Evolutionary conservation across 2,797 vertebrate genomes (phyloP), one percentile per base, ranked within the genome.

Genomic region (Nyctibius grandis): DNA sequence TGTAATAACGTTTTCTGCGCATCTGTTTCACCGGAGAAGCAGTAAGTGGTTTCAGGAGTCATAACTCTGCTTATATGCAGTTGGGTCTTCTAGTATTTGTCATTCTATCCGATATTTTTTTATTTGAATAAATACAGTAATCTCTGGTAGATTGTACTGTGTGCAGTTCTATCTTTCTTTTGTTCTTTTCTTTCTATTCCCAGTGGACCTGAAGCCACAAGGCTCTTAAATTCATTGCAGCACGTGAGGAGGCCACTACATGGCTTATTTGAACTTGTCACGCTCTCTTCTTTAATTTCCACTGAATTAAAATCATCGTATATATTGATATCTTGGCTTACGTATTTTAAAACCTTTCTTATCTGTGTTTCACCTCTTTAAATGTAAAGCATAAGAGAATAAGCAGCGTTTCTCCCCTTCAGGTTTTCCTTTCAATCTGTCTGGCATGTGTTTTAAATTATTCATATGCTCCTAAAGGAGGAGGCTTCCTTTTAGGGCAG

Each of bases 361-460:
- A 75, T 23, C 21, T 45, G 5, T 81, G 50, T 72, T 79, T n/a
- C 31, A 72, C 28, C 16, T 86, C 77, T 76, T 88, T 47, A 85
- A 76, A 89, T 73, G 38, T 78, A 72, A 95, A 88, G 69, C 72
- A 23, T 56, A 47, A 38, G 69, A 93, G 45, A 93, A 86, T 59
- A 89, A 93, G 78, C 69, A 60, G 40, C 60, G 48, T 91, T 95
- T 89, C 54, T 91, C 33, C 44, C 75, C 60, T 91, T 65, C 3
- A 25, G 50, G 17, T 88, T 84, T 88, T 87, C 48, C 44, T 81
- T 82, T 91, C 89, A 89, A 25, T 93, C 75, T 85, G 76, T 95
- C 89, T 94, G 78, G 77, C 54, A 57, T 89, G 73, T 89, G 84
- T 57, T 85, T 81, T 96, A 93, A 96, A 97, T 97, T 96, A 97